Evolutionary conservation across 2,113 vertebrate genomes (phyloP), one percentile per base, ranked within the genome.

Genomic region (Phoxinus phoxinus): DNA sequence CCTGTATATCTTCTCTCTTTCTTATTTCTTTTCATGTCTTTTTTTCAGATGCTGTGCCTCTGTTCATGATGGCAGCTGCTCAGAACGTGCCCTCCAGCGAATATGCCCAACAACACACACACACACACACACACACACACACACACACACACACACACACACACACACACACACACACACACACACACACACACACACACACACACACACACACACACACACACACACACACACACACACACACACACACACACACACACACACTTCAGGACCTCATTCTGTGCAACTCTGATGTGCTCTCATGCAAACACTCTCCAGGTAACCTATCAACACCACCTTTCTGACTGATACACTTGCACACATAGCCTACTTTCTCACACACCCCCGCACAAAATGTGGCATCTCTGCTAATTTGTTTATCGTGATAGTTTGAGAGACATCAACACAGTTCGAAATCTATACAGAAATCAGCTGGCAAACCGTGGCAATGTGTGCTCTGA

Each of bases 61-160:
- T 79, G 73, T 79, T 72, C 72, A 77, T 32, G 15, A 25, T 84
- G 81, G 63, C 86, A 79, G 81, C 11, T 73, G 41, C 63, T 84
- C 72, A 51, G 48, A 84, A 72, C 17, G 3, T 80, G 37, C 73
- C 61, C 74, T 84, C 51, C 37, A 61, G 81, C 37, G 75, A 23
- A 48, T 53, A 56, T 8, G 30, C 71, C 56, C 25, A 61, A 23
- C 23, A 23, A 46, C 79, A 81, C 3, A 25, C 27, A 69, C 21
- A 32, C 83, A 61, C 65, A 81, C n/a, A 61, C 75, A 78, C 30
- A 32, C 27, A 27, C 25, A 25, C 9, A n/a, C n/a, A n/a, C n/a
- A n/a, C n/a, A 32, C n/a, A n/a, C n/a, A n/a, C n/a, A n/a, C n/a
- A 32, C 32, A 32, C 83, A 61, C 65, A 81, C n/a, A 61, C 75